phyloP scores from a whole-genome alignment of 2,888 invertebrate species.

The Octonoba sinensis region DNA sequence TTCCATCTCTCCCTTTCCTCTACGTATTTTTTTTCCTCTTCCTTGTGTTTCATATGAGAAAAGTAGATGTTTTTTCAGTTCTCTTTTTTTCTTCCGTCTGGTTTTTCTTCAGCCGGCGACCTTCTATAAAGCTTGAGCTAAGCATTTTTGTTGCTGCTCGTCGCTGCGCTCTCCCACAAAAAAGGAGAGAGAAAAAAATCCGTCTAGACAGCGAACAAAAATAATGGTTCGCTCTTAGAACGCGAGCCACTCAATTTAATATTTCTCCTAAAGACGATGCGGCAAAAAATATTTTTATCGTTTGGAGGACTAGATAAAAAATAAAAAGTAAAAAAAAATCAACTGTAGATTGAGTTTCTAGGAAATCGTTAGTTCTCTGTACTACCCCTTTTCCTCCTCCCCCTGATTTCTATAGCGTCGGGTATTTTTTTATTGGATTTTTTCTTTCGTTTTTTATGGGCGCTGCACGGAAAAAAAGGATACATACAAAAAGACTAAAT shows the following conservation, averaged over 20 bases:
- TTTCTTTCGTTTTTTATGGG: constrained; percentile 26
- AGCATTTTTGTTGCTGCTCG: constrained; percentile 45
- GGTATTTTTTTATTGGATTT: not conserved
- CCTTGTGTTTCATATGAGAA: not conserved
- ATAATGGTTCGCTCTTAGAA: constrained; percentile 44
- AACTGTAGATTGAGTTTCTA: constrained; percentile 48
- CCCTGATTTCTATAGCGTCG: not conserved
- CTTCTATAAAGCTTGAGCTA: not conserved
- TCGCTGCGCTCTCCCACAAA: constrained; percentile 13
- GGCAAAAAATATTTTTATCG: constrained; percentile 18
- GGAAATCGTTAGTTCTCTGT: constrained; percentile 33
- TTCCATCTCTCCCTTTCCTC: not conserved
- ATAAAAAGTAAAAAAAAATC: constrained; percentile 8
- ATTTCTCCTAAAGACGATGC: constrained; percentile 15
- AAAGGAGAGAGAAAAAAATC: not conserved
- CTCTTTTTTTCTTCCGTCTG: constrained; percentile 49
- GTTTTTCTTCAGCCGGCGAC: constrained; percentile 52
- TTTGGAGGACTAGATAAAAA: not conserved
- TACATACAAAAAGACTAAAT: constrained; percentile 30
- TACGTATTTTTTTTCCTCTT: constrained; percentile 3
- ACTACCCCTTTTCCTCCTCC: constrained; percentile 2
- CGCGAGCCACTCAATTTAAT: constrained; percentile 34
- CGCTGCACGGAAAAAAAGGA: constrained; percentile 24
- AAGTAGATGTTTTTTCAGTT: constrained; percentile 1
- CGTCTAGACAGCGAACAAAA: constrained; percentile 58